A percentile compares a stretch with the other conserved stretches of the same genome.
phyloP scores from a whole-genome alignment of 2,888 invertebrate species.

The Thymelicus sylvestris region DNA sequence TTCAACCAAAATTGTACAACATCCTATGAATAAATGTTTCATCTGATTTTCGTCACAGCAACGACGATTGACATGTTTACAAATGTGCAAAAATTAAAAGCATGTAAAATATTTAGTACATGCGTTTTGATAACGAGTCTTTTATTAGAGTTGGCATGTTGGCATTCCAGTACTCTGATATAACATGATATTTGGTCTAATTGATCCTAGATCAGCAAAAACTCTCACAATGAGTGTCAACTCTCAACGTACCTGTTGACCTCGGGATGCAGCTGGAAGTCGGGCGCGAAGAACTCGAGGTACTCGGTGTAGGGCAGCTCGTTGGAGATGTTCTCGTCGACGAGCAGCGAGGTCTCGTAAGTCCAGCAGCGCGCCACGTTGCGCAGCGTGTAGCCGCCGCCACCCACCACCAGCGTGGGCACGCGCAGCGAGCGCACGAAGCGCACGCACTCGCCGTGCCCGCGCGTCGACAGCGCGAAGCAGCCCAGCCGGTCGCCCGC shows the following conservation, averaged over 20 bases:
- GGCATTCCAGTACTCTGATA: too few relatives aligned
- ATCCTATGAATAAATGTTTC: too few relatives aligned
- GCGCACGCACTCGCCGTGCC: conserved; percentile 99
- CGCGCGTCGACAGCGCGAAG: conserved; percentile 97
- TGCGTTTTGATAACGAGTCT: too few relatives aligned
- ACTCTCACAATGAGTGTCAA: too few relatives aligned
- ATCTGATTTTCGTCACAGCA: too few relatives aligned
- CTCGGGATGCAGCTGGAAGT: conserved; percentile 98
- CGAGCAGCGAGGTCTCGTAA: conserved; percentile 97
- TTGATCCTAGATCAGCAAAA: too few relatives aligned
- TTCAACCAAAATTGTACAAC: too few relatives aligned
- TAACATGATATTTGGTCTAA: too few relatives aligned
- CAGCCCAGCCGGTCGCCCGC: conserved; percentile 98
- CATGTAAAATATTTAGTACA: too few relatives aligned
- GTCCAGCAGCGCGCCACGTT: conserved; percentile 99
- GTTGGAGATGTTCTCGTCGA: conserved; percentile 96
- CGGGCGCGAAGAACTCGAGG: conserved; percentile 98
- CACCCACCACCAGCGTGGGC: conserved; percentile 95
- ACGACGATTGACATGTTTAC: too few relatives aligned
- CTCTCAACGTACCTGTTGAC: conserved; percentile 84
- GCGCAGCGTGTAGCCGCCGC: conserved; percentile 94
- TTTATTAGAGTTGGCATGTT: too few relatives aligned
- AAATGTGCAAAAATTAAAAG: too few relatives aligned
- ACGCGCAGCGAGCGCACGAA: conserved; percentile 97
- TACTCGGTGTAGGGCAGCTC: conserved; percentile 98